A percentile compares a stretch with the other conserved stretches of the same genome.
Conservation (phyloP, 2,888 invertebrate genomes). For the Diloba caeruleocephala region DNA sequence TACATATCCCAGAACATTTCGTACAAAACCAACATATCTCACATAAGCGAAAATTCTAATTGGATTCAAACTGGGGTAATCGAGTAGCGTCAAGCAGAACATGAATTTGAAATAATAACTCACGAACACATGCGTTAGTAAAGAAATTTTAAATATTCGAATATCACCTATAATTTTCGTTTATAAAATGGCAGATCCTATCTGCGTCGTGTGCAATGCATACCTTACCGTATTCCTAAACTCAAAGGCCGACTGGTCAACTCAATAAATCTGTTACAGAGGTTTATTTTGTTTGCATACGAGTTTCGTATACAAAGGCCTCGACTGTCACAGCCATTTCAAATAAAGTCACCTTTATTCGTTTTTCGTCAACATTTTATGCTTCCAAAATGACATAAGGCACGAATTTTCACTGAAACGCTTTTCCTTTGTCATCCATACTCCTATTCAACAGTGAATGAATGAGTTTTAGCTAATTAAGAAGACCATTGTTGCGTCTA, state of each 20-base stretch:
- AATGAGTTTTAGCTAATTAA: conserved; percentile 48
- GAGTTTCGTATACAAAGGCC: conserved; percentile 11
- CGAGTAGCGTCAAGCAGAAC: conserved; percentile 4
- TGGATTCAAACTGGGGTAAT: conserved; percentile 18
- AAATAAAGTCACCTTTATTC: conserved; percentile 20
- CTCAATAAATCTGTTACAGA: conserved; percentile 27
- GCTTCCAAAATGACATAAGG: conserved; percentile 16
- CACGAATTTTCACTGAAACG: conserved; percentile 19
- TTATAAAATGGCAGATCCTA: background rate
- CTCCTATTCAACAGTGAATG: conserved; percentile 33
- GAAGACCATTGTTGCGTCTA: conserved; percentile 28
- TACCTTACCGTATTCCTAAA: conserved; percentile 33
- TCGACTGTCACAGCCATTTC: conserved; percentile 5
- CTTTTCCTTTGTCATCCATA: conserved; percentile 31
- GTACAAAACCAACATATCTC: conserved; percentile 3
- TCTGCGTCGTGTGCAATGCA: conserved; percentile 23
- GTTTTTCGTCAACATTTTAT: conserved; percentile 16
- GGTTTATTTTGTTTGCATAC: conserved; percentile 24
- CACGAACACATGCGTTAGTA: background rate
- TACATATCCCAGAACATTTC: conserved; percentile 1
- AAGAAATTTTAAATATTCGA: too few species aligned
- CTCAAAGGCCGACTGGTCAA: conserved; percentile 29
- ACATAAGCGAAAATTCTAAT: conserved; percentile 14
- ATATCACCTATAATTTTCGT: background rate
- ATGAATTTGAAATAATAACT: conserved; percentile 2